phyloP scores from a whole-genome alignment of 2,888 invertebrate species.

The Rhaphigaster nebulosa region DNA sequence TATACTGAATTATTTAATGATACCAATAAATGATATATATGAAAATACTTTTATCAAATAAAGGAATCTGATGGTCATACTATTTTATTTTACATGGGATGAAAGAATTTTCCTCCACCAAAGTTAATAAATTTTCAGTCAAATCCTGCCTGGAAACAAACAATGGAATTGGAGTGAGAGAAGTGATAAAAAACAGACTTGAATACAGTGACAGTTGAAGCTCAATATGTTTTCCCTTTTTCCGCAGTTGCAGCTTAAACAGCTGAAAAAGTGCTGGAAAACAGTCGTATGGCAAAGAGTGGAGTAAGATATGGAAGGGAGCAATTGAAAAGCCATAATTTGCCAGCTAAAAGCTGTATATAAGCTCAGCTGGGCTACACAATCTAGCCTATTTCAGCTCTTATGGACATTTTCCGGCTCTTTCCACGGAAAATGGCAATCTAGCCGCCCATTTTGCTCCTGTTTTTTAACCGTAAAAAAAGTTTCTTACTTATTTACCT shows the following conservation, averaged over 20 bases:
- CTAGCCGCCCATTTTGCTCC: not conserved
- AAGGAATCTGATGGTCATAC: too few species aligned
- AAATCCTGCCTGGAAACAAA: not conserved
- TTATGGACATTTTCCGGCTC: slow-evolving; percentile 13
- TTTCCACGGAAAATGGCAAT: not conserved
- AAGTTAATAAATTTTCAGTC: not conserved
- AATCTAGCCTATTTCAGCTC: not conserved
- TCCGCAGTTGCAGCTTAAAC: slow-evolving; percentile 9
- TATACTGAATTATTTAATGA: too few species aligned
- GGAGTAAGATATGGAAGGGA: slow-evolving; percentile 20
- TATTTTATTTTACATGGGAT: not conserved
- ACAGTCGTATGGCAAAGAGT: not conserved
- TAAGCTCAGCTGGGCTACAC: not conserved
- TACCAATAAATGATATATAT: too few species aligned
- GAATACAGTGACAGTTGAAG: not conserved
- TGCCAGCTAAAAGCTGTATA: not conserved
- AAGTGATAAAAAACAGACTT: not conserved
- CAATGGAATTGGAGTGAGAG: not conserved
- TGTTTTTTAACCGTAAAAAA: not conserved
- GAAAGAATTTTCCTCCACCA: not conserved
- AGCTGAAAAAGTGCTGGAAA: not conserved
- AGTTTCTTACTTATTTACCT: slow-evolving; percentile 9
- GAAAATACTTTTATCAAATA: too few species aligned
- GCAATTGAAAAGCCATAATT: slow-evolving; percentile 32
- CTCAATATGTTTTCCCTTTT: slow-evolving; percentile 33